phyloP scores from a whole-genome alignment of 2,797 vertebrate species.

The Microhierax caerulescens region DNA sequence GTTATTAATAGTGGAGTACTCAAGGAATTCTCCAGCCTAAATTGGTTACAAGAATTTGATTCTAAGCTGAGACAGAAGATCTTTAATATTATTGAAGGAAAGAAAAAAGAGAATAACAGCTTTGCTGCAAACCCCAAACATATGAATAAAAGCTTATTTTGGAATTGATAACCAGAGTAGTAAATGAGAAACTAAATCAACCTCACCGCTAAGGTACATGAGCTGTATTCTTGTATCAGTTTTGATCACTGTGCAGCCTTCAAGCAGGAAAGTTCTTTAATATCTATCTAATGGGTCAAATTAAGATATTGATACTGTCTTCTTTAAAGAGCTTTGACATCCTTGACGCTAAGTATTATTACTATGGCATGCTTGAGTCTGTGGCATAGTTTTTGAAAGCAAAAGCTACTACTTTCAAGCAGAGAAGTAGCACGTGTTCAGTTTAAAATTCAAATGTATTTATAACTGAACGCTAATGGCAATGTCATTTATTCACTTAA shows the following conservation, averaged over 20 bases:
- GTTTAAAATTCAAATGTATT: conserved; percentile 47
- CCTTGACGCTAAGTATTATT: neutral
- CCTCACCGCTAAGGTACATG: neutral
- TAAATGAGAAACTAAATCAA: neutral
- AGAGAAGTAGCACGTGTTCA: neutral
- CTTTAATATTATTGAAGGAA: neutral
- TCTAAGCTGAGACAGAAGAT: neutral
- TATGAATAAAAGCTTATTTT: conserved; percentile 31
- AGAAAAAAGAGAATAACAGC: neutral
- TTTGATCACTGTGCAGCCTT: neutral
- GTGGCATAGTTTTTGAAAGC: neutral
- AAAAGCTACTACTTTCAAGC: neutral
- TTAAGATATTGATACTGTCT: neutral
- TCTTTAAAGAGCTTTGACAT: neutral
- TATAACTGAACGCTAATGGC: neutral
- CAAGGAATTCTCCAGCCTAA: neutral
- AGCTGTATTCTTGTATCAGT: neutral
- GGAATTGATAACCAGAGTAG: neutral
- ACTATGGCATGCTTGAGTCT: neutral
- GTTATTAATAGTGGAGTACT: neutral
- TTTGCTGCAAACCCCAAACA: neutral
- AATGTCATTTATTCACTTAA: conserved; percentile 23
- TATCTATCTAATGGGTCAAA: conserved; percentile 3
- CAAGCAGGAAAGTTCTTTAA: neutral
- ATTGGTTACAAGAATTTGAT: neutral